Evolutionary conservation across 2,797 vertebrate species (phyloP).

Genomic region (Amblyraja radiata): DNA sequence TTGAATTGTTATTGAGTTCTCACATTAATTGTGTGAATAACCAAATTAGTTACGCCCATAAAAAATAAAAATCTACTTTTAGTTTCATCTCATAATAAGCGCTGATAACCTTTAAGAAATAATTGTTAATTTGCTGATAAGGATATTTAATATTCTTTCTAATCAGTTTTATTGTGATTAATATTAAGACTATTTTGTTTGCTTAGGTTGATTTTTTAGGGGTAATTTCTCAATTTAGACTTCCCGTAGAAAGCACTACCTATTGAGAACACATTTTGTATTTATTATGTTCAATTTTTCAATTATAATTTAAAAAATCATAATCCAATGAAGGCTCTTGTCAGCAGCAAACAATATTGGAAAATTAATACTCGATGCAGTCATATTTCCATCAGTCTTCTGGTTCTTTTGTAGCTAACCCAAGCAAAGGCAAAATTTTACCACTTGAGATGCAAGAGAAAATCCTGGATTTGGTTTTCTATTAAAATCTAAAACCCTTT

Average conservation of each 20-base stretch:
- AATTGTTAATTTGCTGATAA: background rate
- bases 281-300: background rate
- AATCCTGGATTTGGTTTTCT: background rate
- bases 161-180: background rate
- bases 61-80: slow-evolving; percentile 11
- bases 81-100: background rate
- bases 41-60: background rate
- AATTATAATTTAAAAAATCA: background rate
- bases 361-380: background rate
- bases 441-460: background rate
- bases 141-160: background rate
- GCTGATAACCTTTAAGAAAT: background rate
- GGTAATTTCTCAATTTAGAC: background rate
- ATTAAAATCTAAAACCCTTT: background rate
- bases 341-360: background rate
- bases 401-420: background rate
- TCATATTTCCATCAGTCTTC: background rate
- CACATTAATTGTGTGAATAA: slow-evolving; percentile 6
- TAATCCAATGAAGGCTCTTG: background rate
- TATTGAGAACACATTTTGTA: background rate
- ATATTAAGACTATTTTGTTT: background rate
- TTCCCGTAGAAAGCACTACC: background rate
- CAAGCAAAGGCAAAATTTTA: background rate
- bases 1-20: slow-evolving; percentile 31
- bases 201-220: background rate